phyloP scores from a whole-genome alignment of 2,888 invertebrate species.

The Brenthis daphne region DNA sequence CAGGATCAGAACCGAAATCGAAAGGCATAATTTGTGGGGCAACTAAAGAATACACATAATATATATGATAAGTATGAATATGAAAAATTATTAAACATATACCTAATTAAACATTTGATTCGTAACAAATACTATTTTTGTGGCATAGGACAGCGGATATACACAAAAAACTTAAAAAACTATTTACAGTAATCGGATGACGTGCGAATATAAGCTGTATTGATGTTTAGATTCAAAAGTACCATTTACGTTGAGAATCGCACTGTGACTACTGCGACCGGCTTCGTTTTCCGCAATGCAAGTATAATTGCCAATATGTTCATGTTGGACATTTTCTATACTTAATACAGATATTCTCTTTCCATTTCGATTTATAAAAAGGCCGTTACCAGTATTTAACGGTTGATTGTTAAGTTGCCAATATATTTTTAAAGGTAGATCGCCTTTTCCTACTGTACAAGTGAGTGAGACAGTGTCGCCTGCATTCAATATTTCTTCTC shows the following conservation, averaged over 20 bases:
- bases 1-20: constrained; percentile 86
- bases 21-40: constrained; percentile 88
- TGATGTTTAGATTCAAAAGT: constrained; percentile 42
- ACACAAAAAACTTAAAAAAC: constrained; percentile 40
- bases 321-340: constrained; percentile 82
- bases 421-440: constrained; percentile 85
- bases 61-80: too few relatives aligned
- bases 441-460: constrained; percentile 88
- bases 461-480: constrained; percentile 87
- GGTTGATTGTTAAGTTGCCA: constrained; percentile 86
- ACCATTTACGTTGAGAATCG: constrained; percentile 87
- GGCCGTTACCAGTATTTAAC: constrained; percentile 78
- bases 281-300: constrained; percentile 86
- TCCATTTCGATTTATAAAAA: constrained; percentile 83
- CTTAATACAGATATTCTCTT: constrained; percentile 87
- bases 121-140: constrained; percentile 11
- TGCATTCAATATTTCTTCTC: constrained; percentile 87
- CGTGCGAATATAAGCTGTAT: constrained; percentile 59
- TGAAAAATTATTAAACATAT: too few relatives aligned
- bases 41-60: constrained; percentile 67
- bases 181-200: constrained; percentile 42
- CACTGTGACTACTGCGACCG: constrained; percentile 84
- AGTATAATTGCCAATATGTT: constrained; percentile 84
- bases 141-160: constrained; percentile 33
- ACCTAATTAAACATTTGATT: too few relatives aligned